A percentile compares a stretch with the other conserved stretches of the same genome.
Conservation (phyloP, 2,797 vertebrate species). For the Sylvilagus floridanus region DNA sequence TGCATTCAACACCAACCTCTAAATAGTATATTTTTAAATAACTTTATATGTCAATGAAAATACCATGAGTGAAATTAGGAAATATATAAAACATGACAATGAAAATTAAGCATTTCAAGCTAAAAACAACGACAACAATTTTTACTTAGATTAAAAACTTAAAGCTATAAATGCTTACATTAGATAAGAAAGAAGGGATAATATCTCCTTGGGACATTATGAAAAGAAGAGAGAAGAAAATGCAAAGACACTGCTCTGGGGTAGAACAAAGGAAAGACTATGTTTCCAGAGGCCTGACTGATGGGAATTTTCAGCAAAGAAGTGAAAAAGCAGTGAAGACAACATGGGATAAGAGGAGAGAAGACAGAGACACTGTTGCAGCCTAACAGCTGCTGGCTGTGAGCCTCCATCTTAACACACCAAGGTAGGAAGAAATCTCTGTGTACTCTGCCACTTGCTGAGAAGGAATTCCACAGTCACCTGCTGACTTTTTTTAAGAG, state of each 20-base stretch:
- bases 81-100: slow-evolving; percentile 28
- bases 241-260: not conserved
- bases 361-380: not conserved
- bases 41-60: not conserved
- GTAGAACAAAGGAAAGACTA: too few relatives aligned
- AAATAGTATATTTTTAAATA: slow-evolving; percentile 17
- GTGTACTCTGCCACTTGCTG: too few relatives aligned
- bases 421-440: too few relatives aligned
- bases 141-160: not conserved
- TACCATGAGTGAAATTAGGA: not conserved
- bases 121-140: not conserved
- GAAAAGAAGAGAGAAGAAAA: not conserved
- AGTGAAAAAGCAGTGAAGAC: too few relatives aligned
- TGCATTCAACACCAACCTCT: too few relatives aligned
- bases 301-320: too few relatives aligned
- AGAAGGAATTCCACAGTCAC: not conserved
- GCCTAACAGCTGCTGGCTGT: too few relatives aligned
- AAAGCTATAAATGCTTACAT: slow-evolving; percentile 18
- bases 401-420: too few relatives aligned
- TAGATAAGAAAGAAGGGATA: not conserved
- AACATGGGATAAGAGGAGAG: not conserved
- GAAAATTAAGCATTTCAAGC: slow-evolving; percentile 20
- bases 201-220: not conserved
- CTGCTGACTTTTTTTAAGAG: too few relatives aligned
- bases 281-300: too few relatives aligned